phyloP scores from a whole-genome alignment of 1,140 invertebrate species.

The Chironomus tepperi region DNA sequence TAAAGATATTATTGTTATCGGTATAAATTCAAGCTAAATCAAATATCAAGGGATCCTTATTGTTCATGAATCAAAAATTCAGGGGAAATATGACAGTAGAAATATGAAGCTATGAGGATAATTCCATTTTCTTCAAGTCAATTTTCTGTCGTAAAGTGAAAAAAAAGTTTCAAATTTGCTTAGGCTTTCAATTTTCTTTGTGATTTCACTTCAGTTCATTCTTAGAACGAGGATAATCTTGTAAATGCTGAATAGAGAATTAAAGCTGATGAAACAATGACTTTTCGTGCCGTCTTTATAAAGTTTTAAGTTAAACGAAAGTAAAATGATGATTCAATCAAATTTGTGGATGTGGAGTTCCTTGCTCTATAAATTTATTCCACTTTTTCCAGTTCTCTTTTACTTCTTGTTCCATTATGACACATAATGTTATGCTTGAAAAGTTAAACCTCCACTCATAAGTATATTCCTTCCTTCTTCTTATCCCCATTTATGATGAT shows the following conservation, averaged over 20 bases:
- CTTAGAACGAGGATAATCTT: no score
- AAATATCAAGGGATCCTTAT: no score
- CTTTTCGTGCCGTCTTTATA: neutral
- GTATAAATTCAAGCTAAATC: no score
- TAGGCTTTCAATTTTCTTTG: neutral
- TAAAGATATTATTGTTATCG: no score
- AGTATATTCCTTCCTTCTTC: neutral
- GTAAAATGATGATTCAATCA: constrained; percentile 9
- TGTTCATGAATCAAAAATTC: no score
- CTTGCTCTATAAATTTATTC: neutral
- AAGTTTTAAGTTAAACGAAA: neutral
- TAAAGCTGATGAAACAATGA: neutral
- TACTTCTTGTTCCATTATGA: no score
- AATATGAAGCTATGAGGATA: no score
- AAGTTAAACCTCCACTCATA: neutral
- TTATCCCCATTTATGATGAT: neutral
- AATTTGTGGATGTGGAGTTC: neutral
- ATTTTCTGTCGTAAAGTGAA: neutral
- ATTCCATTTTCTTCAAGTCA: neutral
- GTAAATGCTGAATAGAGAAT: neutral
- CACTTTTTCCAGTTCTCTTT: no score
- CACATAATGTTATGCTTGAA: neutral
- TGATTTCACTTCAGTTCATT: neutral
- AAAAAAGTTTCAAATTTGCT: neutral
- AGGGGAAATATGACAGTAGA: no score